Evolutionary conservation across 64 coral and sea anemone species (phyloP).

Genomic region (Anthopleura sola): DNA sequence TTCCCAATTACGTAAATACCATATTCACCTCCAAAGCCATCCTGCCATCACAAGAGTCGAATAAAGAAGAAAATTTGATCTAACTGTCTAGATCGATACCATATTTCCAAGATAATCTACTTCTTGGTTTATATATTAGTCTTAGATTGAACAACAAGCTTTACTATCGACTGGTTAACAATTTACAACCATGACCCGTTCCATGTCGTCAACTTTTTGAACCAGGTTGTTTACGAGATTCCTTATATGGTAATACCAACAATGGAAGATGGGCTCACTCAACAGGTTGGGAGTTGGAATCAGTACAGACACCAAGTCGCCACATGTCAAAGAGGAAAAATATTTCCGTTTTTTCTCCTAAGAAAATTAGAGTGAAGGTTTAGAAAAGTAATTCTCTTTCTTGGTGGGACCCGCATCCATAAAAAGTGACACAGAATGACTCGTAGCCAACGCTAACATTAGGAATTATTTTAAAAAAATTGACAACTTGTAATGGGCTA

Average conservation of each 20-base stretch:
- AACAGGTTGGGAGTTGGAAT: constrained; percentile 27
- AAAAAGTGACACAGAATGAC: neutral
- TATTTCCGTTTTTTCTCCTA: constrained; percentile 14
- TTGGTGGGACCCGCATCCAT: neutral
- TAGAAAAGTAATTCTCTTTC: neutral
- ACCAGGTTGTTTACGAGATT: constrained; percentile 33
- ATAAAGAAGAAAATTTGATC: neutral
- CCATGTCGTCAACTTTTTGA: constrained; percentile 33
- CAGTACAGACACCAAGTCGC: constrained; percentile 32
- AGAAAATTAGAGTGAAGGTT: neutral
- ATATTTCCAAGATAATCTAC: neutral
- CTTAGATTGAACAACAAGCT: constrained; percentile 3
- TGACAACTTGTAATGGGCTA: neutral
- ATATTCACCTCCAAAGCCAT: neutral
- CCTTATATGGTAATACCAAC: constrained; percentile 45
- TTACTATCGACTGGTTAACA: constrained; percentile 1
- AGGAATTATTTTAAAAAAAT: neutral
- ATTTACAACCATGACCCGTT: constrained; percentile 1
- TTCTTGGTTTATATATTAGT: neutral
- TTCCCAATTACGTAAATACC: neutral
- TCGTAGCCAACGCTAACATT: neutral
- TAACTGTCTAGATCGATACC: neutral
- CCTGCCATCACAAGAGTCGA: neutral
- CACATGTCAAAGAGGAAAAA: constrained; percentile 31
- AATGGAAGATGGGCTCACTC: neutral